Evolutionary conservation across 2,797 vertebrate genomes (phyloP).

Genomic region (Limosa lapponica): DNA sequence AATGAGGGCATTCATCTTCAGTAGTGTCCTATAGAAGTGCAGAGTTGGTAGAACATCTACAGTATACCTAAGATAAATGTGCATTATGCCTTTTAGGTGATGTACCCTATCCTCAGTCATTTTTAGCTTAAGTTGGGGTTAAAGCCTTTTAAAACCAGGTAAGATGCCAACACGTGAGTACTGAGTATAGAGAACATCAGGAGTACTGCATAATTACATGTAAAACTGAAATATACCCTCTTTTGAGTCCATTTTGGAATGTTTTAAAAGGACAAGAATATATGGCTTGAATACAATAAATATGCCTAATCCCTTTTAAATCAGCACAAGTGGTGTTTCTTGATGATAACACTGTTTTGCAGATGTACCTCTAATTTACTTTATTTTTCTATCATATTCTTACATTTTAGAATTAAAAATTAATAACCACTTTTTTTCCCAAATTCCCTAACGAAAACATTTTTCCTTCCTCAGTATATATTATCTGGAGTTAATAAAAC

Average conservation of each 20-base stretch:
- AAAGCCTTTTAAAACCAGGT: background rate
- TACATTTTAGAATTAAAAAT: background rate
- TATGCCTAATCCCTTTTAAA: constrained; percentile 7
- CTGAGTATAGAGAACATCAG: background rate
- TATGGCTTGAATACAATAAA: constrained; percentile 1
- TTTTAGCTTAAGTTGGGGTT: background rate
- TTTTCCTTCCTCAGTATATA: background rate
- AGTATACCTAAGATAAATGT: background rate
- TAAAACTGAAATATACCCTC: background rate
- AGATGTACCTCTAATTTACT: background rate
- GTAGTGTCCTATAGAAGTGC: background rate
- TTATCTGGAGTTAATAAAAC: background rate
- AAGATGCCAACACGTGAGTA: background rate
- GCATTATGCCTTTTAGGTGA: background rate
- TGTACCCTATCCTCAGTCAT: background rate
- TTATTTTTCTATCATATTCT: background rate
- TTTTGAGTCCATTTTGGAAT: background rate
- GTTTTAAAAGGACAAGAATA: background rate
- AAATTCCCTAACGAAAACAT: background rate
- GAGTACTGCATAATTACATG: background rate
- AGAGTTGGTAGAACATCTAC: background rate
- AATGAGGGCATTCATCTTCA: constrained; percentile 57
- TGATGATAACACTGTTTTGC: background rate
- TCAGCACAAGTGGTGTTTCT: background rate
- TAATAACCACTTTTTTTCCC: background rate